Conservation (phyloP, 2,797 vertebrate genomes). For the Argentina silus region DNA sequence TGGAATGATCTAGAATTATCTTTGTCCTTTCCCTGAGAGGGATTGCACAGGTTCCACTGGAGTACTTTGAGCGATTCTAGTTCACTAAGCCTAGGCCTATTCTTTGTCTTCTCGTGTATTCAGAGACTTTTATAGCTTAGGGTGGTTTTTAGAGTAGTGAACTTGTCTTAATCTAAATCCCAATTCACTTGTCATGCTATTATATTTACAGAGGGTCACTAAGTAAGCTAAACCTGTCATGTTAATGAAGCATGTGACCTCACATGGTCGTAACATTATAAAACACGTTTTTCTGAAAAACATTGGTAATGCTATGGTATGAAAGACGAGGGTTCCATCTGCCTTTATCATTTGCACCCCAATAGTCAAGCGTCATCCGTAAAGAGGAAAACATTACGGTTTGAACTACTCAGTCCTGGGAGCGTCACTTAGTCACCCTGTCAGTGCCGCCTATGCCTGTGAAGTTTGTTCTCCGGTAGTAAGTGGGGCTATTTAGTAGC, state of each 20-base stretch:
- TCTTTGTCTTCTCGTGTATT: neutral
- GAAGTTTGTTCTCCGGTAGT: slow-evolving; percentile 50
- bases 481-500: slow-evolving; percentile 48
- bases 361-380: neutral
- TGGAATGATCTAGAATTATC: slow-evolving; percentile 9
- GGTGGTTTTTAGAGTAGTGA: neutral
- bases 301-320: neutral
- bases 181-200: neutral
- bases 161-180: neutral
- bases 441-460: slow-evolving; percentile 13
- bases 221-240: neutral
- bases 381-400: slow-evolving; percentile 28
- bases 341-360: neutral
- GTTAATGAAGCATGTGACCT: neutral
- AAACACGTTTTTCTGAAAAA: too few relatives aligned
- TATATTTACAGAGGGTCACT: neutral
- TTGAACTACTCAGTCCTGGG: slow-evolving; percentile 23
- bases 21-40: neutral
- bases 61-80: neutral
- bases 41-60: neutral
- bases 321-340: neutral
- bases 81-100: neutral
- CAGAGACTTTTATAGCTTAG: neutral
- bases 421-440: slow-evolving; percentile 21
- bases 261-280: too few relatives aligned